phyloP scores from a whole-genome alignment of 2,888 invertebrate genomes.

The Lasioglossum morio region DNA sequence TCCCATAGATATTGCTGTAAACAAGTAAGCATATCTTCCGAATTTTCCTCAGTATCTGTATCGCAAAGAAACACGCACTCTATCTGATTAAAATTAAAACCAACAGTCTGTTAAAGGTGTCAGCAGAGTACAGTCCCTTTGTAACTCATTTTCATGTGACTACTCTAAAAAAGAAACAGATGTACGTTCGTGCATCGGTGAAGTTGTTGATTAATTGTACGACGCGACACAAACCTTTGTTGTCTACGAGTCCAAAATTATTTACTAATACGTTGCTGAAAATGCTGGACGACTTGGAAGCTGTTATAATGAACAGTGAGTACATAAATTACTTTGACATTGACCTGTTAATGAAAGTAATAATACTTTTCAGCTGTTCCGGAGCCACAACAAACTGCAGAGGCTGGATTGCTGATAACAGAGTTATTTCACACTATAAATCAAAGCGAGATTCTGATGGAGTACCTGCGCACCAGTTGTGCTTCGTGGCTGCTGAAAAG shows the following conservation, averaged over 20 bases:
- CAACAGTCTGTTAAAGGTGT: slow-evolving; percentile 87
- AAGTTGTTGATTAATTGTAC: slow-evolving; percentile 87
- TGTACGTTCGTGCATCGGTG: slow-evolving; percentile 87
- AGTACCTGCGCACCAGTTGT: slow-evolving; percentile 81
- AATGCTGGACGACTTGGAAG: slow-evolving; percentile 86
- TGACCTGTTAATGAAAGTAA: slow-evolving; percentile 13
- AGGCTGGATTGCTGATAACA: slow-evolving; percentile 85
- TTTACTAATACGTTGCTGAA: slow-evolving; percentile 85
- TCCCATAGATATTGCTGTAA: slow-evolving; percentile 87
- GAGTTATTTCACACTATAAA: slow-evolving; percentile 85
- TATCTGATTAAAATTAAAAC: slow-evolving; percentile 6
- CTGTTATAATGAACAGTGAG: slow-evolving; percentile 84
- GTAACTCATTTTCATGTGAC: slow-evolving; percentile 84
- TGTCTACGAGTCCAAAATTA: slow-evolving; percentile 85
- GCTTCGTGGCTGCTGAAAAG: slow-evolving; percentile 85
- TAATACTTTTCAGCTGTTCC: slow-evolving; percentile 79
- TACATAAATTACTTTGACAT: slow-evolving; percentile 46
- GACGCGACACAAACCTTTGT: slow-evolving; percentile 85
- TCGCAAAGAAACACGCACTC: background rate
- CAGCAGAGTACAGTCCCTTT: slow-evolving; percentile 86
- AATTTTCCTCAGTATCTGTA: slow-evolving; percentile 1
- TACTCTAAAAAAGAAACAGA: slow-evolving; percentile 86
- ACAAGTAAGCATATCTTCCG: slow-evolving; percentile 84
- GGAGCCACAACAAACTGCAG: slow-evolving; percentile 83
- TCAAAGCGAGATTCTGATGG: slow-evolving; percentile 79